These are phyloP conservation scores for Drosophila picticornis DNA, from an alignment of 2,888 invertebrate genomes.

Conservation along the genomic window DNA sequence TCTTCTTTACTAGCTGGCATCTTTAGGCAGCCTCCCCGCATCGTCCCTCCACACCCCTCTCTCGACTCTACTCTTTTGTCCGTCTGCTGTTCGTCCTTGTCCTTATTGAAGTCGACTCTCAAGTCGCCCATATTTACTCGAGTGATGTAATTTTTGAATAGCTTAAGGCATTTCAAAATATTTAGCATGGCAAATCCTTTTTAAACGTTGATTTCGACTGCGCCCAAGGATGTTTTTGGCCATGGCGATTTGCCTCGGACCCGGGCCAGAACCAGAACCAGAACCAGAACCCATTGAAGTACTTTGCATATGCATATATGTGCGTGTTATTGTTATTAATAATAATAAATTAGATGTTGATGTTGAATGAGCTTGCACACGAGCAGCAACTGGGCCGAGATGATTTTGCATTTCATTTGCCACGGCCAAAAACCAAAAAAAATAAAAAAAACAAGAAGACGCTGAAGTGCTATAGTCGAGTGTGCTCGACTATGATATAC, in stretches of 20 bases:
- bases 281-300: conserved; percentile 32
- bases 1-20: conserved; percentile 27
- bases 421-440: not conserved
- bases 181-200: conserved; percentile 81
- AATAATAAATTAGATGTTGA: conserved; percentile 69
- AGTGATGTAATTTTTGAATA: conserved; percentile 80
- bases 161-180: conserved; percentile 78
- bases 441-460: not conserved
- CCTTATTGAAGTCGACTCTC: conserved; percentile 39
- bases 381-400: conserved; percentile 14
- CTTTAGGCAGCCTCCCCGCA: conserved; percentile 22
- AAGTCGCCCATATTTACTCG: conserved; percentile 76
- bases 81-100: conserved; percentile 3
- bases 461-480: not conserved
- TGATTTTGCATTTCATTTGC: conserved; percentile 43
- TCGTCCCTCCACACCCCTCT: not conserved
- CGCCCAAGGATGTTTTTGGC: conserved; percentile 41
- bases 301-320: conserved; percentile 66
- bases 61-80: not conserved
- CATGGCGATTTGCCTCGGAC: conserved; percentile 22
- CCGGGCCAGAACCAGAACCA: conserved; percentile 1
- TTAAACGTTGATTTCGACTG: conserved; percentile 73
- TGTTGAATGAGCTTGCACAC: conserved; percentile 20
- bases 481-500: not conserved
- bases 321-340: conserved; percentile 77